Conservation (phyloP, 1,140 invertebrate species). For the Dendroctonus ponderosae region DNA sequence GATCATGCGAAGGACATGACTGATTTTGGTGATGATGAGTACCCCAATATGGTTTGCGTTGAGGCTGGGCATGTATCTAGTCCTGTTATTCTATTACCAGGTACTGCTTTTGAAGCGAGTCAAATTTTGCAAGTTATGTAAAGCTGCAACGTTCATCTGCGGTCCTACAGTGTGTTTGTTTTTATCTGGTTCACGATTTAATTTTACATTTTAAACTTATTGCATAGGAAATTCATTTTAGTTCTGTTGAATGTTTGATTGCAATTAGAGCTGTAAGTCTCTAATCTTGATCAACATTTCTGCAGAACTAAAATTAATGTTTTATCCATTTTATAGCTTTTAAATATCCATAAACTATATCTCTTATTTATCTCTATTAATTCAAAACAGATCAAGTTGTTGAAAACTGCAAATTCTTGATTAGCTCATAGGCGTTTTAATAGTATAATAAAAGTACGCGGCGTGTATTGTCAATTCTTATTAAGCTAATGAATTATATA, state of each 20-base stretch:
- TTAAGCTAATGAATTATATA: constrained; percentile 1
- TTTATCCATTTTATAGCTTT: background rate
- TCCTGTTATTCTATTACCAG: constrained; percentile 80
- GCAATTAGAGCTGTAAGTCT: too few relatives aligned
- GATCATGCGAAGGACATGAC: constrained; percentile 87
- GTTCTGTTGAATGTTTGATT: background rate
- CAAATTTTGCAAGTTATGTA: constrained; percentile 75
- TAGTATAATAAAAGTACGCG: background rate
- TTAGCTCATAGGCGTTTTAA: too few relatives aligned
- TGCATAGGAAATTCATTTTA: constrained; percentile 10
- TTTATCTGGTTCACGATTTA: constrained; percentile 4
- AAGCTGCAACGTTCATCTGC: constrained; percentile 27
- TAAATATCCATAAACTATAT: constrained; percentile 2
- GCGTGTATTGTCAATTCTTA: background rate
- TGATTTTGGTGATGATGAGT: constrained; percentile 94
- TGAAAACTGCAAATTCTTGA: too few relatives aligned
- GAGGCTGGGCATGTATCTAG: constrained; percentile 86
- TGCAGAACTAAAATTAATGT: background rate
- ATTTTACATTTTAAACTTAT: constrained; percentile 16
- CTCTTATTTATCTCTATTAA: background rate
- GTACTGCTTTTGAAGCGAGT: constrained; percentile 84
- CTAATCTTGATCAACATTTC: background rate
- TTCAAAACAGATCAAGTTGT: too few relatives aligned
- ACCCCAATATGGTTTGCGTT: constrained; percentile 93
- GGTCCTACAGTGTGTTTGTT: constrained; percentile 15